Evolutionary conservation across 2,113 vertebrate genomes (phyloP), one percentile per base, ranked within the genome.

Genomic region (Chamaea fasciata): DNA sequence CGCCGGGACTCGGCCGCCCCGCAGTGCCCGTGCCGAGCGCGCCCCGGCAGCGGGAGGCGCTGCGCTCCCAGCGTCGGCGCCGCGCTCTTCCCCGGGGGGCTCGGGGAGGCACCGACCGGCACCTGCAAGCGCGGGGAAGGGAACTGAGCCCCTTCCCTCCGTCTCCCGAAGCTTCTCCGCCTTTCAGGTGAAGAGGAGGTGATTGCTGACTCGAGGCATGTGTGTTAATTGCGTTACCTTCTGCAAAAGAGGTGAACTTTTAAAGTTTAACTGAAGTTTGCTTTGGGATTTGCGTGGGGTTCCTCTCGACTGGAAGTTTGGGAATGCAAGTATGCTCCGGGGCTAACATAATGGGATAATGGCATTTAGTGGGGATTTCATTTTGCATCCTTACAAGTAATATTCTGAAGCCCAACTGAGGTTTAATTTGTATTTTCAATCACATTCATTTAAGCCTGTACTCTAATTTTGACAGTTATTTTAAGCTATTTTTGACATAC

Each of bases 341-440:
- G 41, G 42, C 26, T 53, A 4, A 7, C 6, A 4, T 5, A 15
- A 22, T 0, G 67, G 23, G 33, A 24, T 20, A 35, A 1, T 13
- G 27, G 37, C 24, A 49, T 22, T 80, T n/a, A 18, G 33, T 6
- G 22, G 33, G 33, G 24, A 10, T 24, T 83, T 80, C 1, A 1
- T 77, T 86, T 81, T 77, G 4, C 8, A 8, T 31, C 21, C 22
- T 60, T 82, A 17, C 2, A 49, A 33, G 10, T 56, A 53, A 12
- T 79, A 33, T 57, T 89, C 15, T 30, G 41, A 76, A 65, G 31
- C 16, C 28, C 49, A 53, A 28, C 8, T 50, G 81, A 69, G 9
- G 14, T 94, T 53, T 15, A 4, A 0, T 26, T 57, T 74, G 56
- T 44, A 23, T 49, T 31, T 46, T 63, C 39, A n/a, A 7, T 44